phyloP scores from a whole-genome alignment of 2,888 invertebrate genomes.

The Coremacera marginata region DNA sequence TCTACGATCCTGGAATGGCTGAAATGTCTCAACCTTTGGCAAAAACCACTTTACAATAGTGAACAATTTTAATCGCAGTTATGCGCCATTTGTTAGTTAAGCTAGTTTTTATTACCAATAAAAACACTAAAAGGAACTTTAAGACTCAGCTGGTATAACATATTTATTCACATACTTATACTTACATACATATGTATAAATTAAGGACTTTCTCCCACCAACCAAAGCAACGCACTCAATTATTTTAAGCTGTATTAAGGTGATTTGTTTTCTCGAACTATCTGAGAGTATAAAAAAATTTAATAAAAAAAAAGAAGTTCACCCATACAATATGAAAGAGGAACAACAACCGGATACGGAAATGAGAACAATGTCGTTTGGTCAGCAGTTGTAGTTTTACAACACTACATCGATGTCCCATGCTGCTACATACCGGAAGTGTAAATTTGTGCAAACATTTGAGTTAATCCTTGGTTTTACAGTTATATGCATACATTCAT shows the following conservation, averaged over 20 bases:
- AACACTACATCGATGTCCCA: constrained; percentile 15
- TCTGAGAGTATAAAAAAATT: background rate
- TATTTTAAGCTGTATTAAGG: background rate
- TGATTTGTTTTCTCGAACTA: background rate
- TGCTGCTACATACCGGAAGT: constrained; percentile 26
- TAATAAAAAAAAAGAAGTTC: background rate
- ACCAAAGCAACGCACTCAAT: constrained; percentile 9
- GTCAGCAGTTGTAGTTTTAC: background rate
- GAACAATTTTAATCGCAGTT: too few species aligned
- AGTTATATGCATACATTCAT: constrained; percentile 4
- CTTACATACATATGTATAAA: background rate
- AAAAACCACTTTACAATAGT: too few species aligned
- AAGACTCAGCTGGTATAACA: too few species aligned
- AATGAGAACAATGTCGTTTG: constrained; percentile 14
- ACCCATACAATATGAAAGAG: background rate
- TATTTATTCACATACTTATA: background rate
- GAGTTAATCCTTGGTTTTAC: constrained; percentile 37
- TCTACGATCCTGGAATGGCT: too few species aligned
- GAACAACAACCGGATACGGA: constrained; percentile 12
- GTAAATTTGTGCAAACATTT: constrained; percentile 37
- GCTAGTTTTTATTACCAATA: too few species aligned
- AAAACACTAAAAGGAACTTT: too few species aligned
- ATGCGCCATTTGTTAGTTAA: too few species aligned
- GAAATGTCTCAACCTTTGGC: too few species aligned
- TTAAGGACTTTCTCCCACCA: background rate